Percentiles rank a stretch among this genome's conserved stretches.
Conservation (phyloP, 2,888 invertebrate genomes). For the Apomyelois bistriatella region DNA sequence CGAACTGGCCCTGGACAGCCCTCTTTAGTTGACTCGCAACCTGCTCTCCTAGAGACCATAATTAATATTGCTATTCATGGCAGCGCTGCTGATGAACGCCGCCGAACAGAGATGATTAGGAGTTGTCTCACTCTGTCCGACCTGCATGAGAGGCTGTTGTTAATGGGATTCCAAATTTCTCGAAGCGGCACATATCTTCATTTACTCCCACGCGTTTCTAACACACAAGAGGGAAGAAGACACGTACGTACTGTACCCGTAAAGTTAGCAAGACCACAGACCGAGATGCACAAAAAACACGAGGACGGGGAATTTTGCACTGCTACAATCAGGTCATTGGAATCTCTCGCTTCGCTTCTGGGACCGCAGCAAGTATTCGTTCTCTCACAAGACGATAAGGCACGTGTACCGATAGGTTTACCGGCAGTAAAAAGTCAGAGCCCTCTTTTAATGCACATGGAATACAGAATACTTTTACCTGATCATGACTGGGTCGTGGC, state of each 20-base stretch:
- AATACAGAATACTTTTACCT: constrained; percentile 15
- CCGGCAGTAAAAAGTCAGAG: constrained; percentile 17
- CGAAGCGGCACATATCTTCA: constrained; percentile 19
- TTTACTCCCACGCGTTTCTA: constrained; percentile 21
- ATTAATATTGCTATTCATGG: constrained; percentile 22
- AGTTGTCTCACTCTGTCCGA: constrained; percentile 24
- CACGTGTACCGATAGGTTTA: constrained; percentile 20
- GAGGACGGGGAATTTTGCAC: constrained; percentile 25
- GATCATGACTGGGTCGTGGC: constrained; percentile 18
- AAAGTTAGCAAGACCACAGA: constrained; percentile 21
- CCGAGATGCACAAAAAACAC: constrained; percentile 22
- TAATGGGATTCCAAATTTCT: constrained; percentile 24
- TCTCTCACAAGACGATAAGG: constrained; percentile 25
- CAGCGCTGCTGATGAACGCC: constrained; percentile 25
- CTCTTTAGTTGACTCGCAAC: constrained; percentile 17
- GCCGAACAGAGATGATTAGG: constrained; percentile 25
- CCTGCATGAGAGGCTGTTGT: constrained; percentile 23
- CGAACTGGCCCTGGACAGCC: constrained; percentile 24
- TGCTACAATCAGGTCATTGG: constrained; percentile 25
- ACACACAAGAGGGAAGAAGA: constrained; percentile 23
- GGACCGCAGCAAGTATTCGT: constrained; percentile 25
- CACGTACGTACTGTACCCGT: constrained; percentile 22
- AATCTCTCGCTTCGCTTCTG: constrained; percentile 25
- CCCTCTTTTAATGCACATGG: constrained; percentile 17
- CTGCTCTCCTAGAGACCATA: constrained; percentile 19